Evolutionary conservation across 2,113 vertebrate species (phyloP), one percentile per base, ranked within the genome.

Genomic region (Uropsilus gracilis): DNA sequence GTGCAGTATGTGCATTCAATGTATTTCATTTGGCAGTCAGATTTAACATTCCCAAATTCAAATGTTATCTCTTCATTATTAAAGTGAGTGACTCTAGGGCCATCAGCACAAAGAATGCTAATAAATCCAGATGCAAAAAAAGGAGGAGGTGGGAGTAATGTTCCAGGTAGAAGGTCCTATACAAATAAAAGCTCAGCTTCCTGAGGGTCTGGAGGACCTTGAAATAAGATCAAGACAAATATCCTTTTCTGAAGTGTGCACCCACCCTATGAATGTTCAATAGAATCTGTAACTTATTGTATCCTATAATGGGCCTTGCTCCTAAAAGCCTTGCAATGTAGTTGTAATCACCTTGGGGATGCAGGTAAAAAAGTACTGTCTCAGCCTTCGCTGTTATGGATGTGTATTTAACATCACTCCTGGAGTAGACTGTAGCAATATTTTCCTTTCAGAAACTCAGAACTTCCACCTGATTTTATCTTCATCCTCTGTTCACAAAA

Each of bases 381-480:
- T 78, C 53, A 34, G 91, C 46, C 69, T 83, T 92, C 48, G 2
- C 32, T 50, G 68, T 44, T 30, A 50, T n/a, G 26, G 12, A 80
- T 32, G 34, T 46, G 14, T 55, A 71, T 71, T 89, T 89, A 85
- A 63, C 68, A 39, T 22, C 3, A 0, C 16, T 75, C 53, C 44
- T 64, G 2, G 37, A 46, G 64, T 5, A 89, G 78, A 64, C 10
- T 37, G 61, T 30, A 81, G n/a, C 6, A 14, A 68, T 55, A n/a
- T n/a, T 86, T 86, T 63, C 72, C 71, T 69, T 63, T 82, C 88
- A 30, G 10, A 2, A 9, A 14, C 61, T 71, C 34, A 57, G 72
- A 73, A 86, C 68, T 69, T 89, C 9, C 32, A 39, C 50, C 68
- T 72, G 59, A 77, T 94, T 83, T 92, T 83, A 73, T 83, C 42